phyloP scores from a whole-genome alignment of 1,140 invertebrate species.

The Drosophila watanabei region DNA sequence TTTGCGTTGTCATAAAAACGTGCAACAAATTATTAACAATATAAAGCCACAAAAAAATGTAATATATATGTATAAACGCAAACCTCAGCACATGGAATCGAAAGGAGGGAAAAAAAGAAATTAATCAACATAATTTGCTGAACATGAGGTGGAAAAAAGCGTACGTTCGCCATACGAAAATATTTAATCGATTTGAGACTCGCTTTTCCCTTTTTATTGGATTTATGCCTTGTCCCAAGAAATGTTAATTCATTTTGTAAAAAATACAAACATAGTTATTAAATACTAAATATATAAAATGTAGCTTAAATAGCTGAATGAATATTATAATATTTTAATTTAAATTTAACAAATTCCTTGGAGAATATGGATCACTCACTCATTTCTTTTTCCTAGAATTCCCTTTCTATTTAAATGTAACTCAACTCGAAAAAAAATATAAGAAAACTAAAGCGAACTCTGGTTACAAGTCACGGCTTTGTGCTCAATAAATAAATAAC shows the following conservation, averaged over 20 bases:
- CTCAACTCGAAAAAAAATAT: too few relatives aligned
- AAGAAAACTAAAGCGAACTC: conserved; percentile 12
- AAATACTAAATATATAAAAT: background rate
- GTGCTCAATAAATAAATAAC: conserved; percentile 1
- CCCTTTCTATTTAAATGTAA: conserved; percentile 64
- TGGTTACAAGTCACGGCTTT: conserved; percentile 27
- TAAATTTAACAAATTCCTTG: too few relatives aligned
- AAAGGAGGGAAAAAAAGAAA: background rate
- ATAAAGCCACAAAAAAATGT: conserved; percentile 13
- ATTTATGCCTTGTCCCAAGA: background rate
- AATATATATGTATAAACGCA: conserved; percentile 38
- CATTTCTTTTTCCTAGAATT: conserved; percentile 41
- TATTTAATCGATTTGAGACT: conserved; percentile 29
- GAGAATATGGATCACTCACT: conserved; percentile 23
- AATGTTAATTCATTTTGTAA: background rate
- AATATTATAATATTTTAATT: background rate
- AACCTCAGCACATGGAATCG: conserved; percentile 61
- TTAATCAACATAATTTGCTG: conserved; percentile 36
- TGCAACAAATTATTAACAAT: conserved; percentile 55
- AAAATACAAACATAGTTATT: background rate
- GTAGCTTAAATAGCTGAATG: background rate
- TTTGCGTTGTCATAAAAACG: conserved; percentile 58
- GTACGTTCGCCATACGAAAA: conserved; percentile 33
- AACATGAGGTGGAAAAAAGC: conserved; percentile 41
- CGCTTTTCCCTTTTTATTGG: background rate